Evolutionary conservation across 2,888 invertebrate genomes (phyloP).

Genomic region (Odontocerum albicorne): DNA sequence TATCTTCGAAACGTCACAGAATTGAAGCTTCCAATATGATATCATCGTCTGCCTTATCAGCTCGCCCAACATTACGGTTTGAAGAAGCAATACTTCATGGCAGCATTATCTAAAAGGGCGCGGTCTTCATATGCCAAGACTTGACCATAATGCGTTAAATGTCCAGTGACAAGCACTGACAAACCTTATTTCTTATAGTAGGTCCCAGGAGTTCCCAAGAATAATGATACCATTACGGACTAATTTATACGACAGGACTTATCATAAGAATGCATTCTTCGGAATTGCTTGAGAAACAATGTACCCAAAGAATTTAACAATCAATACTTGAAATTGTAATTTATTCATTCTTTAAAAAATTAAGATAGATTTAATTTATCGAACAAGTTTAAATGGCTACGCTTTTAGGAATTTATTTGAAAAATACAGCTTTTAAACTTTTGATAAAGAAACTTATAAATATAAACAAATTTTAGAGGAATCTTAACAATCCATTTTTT

Average conservation of each 20-base stretch:
- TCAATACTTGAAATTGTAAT: too few relatives aligned
- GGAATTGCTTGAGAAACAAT: slow-evolving; percentile 1
- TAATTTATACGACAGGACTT: slow-evolving; percentile 13
- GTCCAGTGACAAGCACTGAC: neutral
- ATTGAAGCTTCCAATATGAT: neutral
- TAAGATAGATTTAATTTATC: too few relatives aligned
- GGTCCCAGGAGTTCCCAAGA: neutral
- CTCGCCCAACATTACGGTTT: slow-evolving; percentile 3
- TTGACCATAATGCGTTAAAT: neutral
- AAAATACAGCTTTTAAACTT: too few relatives aligned
- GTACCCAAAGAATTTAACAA: too few relatives aligned
- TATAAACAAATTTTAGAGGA: too few relatives aligned
- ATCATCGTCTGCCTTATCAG: slow-evolving; percentile 3
- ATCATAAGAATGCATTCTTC: slow-evolving; percentile 9
- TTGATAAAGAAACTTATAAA: too few relatives aligned
- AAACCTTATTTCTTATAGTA: neutral
- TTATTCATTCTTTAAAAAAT: too few relatives aligned
- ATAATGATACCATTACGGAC: slow-evolving; percentile 8
- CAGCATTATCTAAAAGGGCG: neutral
- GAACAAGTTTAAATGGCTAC: too few relatives aligned
- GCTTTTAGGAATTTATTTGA: too few relatives aligned
- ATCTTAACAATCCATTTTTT: too few relatives aligned
- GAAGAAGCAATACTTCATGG: neutral
- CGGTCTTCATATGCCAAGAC: slow-evolving; percentile 3
- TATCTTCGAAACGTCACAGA: slow-evolving; percentile 3